Evolutionary conservation across 1,140 invertebrate genomes (phyloP), one percentile per base, ranked within the genome.

Genomic region (Drosophila watanabei): DNA sequence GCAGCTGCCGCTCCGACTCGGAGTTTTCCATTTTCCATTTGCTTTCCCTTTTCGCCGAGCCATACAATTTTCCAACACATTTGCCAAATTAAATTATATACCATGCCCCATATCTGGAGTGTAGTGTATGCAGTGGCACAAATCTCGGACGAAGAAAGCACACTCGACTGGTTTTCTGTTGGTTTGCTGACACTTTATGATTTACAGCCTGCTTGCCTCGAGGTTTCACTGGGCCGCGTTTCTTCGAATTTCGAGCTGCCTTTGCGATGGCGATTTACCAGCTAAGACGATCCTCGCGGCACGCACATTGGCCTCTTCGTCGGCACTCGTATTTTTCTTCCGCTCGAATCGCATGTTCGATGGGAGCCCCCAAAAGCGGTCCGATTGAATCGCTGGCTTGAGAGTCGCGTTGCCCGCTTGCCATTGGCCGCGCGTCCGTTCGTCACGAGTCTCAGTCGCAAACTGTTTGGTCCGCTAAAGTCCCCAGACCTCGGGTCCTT

Each of bases 31-130:
- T 39, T 51, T 39, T 64, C 24, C 43, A 46, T 60, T 62, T 30
- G 37, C 49, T 30, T 63, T 82, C 59, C 75, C 62, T 78, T 80
- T 79, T 88, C 77, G 65, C 72, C 73, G 77, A 65, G 64, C 70
- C 84, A 66, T 82, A 90, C 82, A 90, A 89, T 89, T 89, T 89
- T 90, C 86, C 86, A 90, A 82, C 82, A 90, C 86, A 89, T 89
- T 89, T 89, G 79, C 79, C 82, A 90, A 85, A 90, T 89, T 86
- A 90, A 89, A 89, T 88, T 79, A 88, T 88, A 81, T 79, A 66
- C 52, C 18, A 73, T 69, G 28, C 48, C 14, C 65, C 71, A 20
- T 30, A 49, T 30, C 16, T 30, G n/a, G 11, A 33, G 24, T 10
- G 52, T 56, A n/a, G 33, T 37, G 33, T 49, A 71, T 59, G 51